Base-by-base conservation (phyloP, 2,113 vertebrate genomes). In the Amazona vittata region DNA sequence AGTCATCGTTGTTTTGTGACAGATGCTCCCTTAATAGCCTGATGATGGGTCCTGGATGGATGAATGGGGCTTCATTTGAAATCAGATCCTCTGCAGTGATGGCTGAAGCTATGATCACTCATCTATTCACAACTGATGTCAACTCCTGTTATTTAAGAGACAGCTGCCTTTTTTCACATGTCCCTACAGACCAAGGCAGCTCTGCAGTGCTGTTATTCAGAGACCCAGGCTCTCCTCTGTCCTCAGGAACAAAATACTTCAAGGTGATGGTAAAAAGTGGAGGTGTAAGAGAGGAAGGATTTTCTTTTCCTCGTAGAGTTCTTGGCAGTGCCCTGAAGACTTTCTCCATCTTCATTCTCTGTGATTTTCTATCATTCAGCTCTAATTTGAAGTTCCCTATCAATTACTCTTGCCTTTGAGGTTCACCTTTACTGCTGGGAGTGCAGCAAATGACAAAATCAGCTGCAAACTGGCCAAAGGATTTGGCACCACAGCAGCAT, bases 111-210 rank as follows among this genome's bases (percentile, higher is more conserved):
- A 90, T 10, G 14, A 79, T 86, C 90, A n/a, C 88, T 94, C 96
- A 92, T 90, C 94, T 93, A 64, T 89, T 92, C 93, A 90, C 86
- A 75, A 81, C 88, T 86, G 47, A 68, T 93, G 95, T 69, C 95
- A 93, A 26, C 60, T 96, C 43, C 64, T 65, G 90, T 52, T 95
- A 71, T 78, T 95, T 70, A 92, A 92, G 90, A 83, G 70, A 44
- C 60, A 94, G 90, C 92, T 94, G 87, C 73, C 69, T 41, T 78
- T 81, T 83, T 83, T 87, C 70, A 59, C 50, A 15, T 12, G 50
- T 78, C 80, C 39, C 65, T 0, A 6, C 76, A 64, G 47, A 71
- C 19, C 0, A 0, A 79, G 88, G 41, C 26, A 2, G 67, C 69
- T 95, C 79, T 22, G 85, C 47, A 64, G 46, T 3, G 9, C 41